phyloP scores from a whole-genome alignment of 53 echinoderm and acorn worm species.

The Crossaster papposus region DNA sequence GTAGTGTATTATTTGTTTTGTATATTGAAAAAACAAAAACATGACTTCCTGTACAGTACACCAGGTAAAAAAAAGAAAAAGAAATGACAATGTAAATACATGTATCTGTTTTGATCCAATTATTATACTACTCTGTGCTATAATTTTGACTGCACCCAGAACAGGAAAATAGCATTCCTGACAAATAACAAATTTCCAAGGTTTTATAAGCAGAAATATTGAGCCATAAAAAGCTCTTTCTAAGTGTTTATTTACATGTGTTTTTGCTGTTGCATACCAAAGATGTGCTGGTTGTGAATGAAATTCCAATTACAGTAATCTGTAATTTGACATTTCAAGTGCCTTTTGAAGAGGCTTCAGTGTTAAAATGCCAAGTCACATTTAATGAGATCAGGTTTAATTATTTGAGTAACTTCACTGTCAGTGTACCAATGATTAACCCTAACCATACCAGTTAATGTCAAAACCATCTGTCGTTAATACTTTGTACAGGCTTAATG shows the following conservation, averaged over 20 bases:
- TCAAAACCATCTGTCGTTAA: too few relatives aligned
- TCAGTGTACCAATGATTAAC: background rate
- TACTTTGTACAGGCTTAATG: too few relatives aligned
- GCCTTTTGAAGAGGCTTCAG: background rate
- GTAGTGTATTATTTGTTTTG: background rate
- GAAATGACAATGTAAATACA: background rate
- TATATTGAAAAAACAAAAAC: too few relatives aligned
- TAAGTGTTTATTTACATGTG: background rate
- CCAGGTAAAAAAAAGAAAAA: background rate
- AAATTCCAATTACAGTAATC: background rate
- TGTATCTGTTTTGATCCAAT: background rate
- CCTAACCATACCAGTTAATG: background rate
- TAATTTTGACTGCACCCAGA: background rate
- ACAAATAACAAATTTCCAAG: too few relatives aligned
- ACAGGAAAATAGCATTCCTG: background rate
- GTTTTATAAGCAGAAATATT: background rate
- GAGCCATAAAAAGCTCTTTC: background rate
- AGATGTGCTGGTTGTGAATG: background rate
- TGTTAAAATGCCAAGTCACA: background rate
- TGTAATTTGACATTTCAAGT: background rate
- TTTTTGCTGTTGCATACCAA: background rate
- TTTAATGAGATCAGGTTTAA: background rate
- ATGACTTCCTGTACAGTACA: too few relatives aligned
- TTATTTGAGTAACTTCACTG: background rate
- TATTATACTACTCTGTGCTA: background rate